These are phyloP conservation scores for Hemicordylus capensis DNA, from an alignment of 2,113 vertebrate genomes.

Conservation along the genomic window DNA sequence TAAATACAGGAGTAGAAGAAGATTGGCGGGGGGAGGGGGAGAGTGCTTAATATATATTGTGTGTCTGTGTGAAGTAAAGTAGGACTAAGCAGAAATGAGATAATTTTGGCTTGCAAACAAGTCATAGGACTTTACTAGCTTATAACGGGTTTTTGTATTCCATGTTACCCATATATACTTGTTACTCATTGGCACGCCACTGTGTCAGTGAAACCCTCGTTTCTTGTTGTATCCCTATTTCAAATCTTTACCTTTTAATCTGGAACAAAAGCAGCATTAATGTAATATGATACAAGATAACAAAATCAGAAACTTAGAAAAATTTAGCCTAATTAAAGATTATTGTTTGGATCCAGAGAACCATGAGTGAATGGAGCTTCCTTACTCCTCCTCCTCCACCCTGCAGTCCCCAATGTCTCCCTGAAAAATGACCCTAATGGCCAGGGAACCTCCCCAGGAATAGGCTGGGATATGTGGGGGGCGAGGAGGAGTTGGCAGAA, in stretches of 20 bases:
- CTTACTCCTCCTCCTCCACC: too few relatives aligned
- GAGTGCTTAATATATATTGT: too few relatives aligned
- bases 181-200: too few relatives aligned
- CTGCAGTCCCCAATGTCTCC: too few relatives aligned
- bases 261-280: neutral
- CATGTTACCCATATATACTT: neutral
- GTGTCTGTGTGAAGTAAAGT: neutral
- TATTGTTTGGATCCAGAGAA: too few relatives aligned
- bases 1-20: neutral
- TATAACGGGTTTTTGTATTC: neutral
- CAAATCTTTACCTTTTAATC: neutral
- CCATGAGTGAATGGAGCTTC: too few relatives aligned
- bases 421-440: too few relatives aligned
- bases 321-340: too few relatives aligned
- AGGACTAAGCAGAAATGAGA: neutral
- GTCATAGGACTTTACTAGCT: neutral
- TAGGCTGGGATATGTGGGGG: too few relatives aligned
- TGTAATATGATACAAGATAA: neutral
- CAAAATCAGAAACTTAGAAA: neutral
- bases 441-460: too few relatives aligned
- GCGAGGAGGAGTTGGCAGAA: too few relatives aligned
- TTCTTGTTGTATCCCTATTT: neutral
- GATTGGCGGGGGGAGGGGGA: too few relatives aligned
- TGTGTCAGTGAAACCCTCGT: neutral
- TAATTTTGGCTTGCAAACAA: neutral